Evolutionary conservation across 2,888 invertebrate species (phyloP).

Genomic region (Rambutsinella grinnellia): DNA sequence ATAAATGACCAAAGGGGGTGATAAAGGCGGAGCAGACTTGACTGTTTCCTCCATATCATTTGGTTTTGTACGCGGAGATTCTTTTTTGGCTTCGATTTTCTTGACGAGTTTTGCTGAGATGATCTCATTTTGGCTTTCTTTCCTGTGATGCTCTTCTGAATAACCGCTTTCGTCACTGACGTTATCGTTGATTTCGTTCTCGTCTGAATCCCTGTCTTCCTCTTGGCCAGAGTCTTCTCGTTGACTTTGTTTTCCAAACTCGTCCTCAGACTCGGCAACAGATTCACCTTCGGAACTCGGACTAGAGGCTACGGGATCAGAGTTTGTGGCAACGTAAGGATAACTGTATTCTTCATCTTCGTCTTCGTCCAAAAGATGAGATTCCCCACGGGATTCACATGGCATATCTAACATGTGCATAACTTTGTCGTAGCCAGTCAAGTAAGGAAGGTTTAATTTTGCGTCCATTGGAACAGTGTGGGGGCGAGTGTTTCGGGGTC

Average conservation of each 20-base stretch:
- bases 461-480: slow-evolving; percentile 62
- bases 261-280: slow-evolving; percentile 56
- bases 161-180: slow-evolving; percentile 93
- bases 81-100: background rate
- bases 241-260: slow-evolving; percentile 56
- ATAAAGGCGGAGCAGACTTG: slow-evolving; percentile 3
- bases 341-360: slow-evolving; percentile 57
- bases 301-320: slow-evolving; percentile 62
- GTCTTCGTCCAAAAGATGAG: slow-evolving; percentile 50
- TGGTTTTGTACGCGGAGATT: slow-evolving; percentile 47
- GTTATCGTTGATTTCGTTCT: slow-evolving; percentile 75
- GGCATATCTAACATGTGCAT: slow-evolving; percentile 65
- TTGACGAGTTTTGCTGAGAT: slow-evolving; percentile 16
- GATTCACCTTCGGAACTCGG: slow-evolving; percentile 52
- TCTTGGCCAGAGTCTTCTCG: slow-evolving; percentile 52
- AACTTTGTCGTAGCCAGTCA: slow-evolving; percentile 65
- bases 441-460: slow-evolving; percentile 62
- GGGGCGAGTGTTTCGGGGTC: slow-evolving; percentile 36
- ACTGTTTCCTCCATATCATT: too few relatives aligned
- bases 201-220: slow-evolving; percentile 49
- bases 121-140: slow-evolving; percentile 36
- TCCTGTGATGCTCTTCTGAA: slow-evolving; percentile 74
- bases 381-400: slow-evolving; percentile 50
- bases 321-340: slow-evolving; percentile 56
- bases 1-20: slow-evolving; percentile 61